Base-by-base conservation (phyloP, 2,888 invertebrate genomes). In the Dynastes maya region DNA sequence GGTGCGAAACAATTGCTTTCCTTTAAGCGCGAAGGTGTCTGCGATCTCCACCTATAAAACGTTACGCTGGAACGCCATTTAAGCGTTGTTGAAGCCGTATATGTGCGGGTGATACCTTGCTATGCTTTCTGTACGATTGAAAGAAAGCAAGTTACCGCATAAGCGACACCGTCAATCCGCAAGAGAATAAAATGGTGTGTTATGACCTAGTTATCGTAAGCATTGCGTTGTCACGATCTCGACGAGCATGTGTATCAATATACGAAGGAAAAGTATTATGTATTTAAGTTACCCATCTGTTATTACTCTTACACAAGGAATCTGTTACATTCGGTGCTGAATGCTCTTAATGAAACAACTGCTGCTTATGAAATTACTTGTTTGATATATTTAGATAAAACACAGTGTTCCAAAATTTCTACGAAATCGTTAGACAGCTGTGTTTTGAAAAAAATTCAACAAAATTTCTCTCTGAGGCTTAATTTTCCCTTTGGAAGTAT, bases 1-100 rank as follows among this genome's bases (percentile, higher is more conserved):
- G 70, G 37, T 53, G 37, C 53, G 70, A 64, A 76, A 64, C 76
- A 64, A 65, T 76, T 76, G 53, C 64, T 76, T 76, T 77, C 45
- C 55, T 70, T 70, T 77, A 77, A 27, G 70, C 70, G 65, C 76
- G 70, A 70, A 77, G 77, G 70, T 70, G 77, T 68, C 45, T 45
- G 29, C 45, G 40, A 61, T 55, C 77, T 70, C 77, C 77, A 61
- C 70, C 70, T 51, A 70, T 71, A 53, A 71, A 71, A 13, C 22
- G 65, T 58, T 65, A 53, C 53, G 16, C 53, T 71, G 53, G 53
- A 55, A 71, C 37, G 53, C 32, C 37, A 55, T 71, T 71, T 71
- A 37, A 71, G 27, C 49, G 53, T 71, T 58, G 22, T 8, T 8
- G 55, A 58, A 5, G 27, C 22, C 55, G 55, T 58, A 58, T 22